Percentiles rank a stretch among this genome's conserved stretches.
phyloP scores from a whole-genome alignment of 2,888 invertebrate species.

The Nowickia ferox region DNA sequence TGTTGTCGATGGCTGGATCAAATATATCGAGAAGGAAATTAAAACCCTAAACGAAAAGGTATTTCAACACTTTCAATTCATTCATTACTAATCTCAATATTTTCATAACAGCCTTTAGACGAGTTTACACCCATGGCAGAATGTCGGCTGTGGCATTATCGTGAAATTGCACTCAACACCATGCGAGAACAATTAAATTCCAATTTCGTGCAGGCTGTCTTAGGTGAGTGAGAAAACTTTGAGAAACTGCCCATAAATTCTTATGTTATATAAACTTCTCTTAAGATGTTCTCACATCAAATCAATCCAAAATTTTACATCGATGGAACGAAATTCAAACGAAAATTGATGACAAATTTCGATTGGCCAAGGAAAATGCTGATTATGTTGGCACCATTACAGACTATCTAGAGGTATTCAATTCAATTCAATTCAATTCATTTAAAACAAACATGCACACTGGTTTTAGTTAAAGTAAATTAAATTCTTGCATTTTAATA shows the following conservation, averaged over 20 bases:
- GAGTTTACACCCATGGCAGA: conserved; percentile 93
- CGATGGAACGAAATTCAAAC: conserved; percentile 77
- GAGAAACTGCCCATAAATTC: neutral
- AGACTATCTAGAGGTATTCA: conserved; percentile 84
- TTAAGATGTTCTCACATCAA: conserved; percentile 81
- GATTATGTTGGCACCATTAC: conserved; percentile 82
- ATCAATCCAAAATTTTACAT: conserved; percentile 74
- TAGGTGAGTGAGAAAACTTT: conserved; percentile 72
- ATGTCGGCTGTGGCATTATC: conserved; percentile 93
- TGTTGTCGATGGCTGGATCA: conserved; percentile 84
- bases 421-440: neutral
- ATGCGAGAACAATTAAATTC: conserved; percentile 92
- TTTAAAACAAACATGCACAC: conserved; percentile 15
- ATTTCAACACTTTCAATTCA: neutral
- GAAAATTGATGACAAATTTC: conserved; percentile 76
- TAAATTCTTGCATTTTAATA: neutral
- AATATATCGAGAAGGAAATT: conserved; percentile 83
- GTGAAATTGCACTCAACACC: conserved; percentile 90
- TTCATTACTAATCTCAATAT: neutral
- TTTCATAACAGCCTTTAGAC: conserved; percentile 84
- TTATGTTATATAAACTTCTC: conserved; percentile 57
- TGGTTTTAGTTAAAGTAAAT: too few species aligned
- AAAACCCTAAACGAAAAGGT: conserved; percentile 79
- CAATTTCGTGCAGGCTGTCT: conserved; percentile 83
- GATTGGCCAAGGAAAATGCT: conserved; percentile 82